Evolutionary conservation across 2,888 invertebrate genomes (phyloP).

Genomic region (Beris chalybata): DNA sequence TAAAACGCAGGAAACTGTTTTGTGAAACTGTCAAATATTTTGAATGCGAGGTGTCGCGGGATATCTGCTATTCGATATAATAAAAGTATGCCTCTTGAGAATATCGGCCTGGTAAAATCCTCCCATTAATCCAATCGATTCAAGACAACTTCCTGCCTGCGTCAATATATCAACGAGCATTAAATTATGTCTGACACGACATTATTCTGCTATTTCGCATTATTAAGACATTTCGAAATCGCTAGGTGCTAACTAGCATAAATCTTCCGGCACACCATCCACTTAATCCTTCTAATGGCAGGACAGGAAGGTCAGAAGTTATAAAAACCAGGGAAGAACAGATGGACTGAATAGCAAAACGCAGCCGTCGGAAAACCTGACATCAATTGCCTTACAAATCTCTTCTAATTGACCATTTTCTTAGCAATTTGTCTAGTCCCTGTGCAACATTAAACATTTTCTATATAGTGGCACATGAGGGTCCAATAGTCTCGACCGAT

Average conservation of each 20-base stretch:
- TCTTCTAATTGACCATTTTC: conserved; percentile 31
- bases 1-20: too few species aligned
- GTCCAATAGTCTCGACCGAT: neutral
- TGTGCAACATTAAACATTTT: neutral
- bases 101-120: too few species aligned
- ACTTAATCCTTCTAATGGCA: conserved; percentile 8
- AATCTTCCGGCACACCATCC: neutral
- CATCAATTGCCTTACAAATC: conserved; percentile 29
- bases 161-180: too few species aligned
- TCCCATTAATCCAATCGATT: too few species aligned
- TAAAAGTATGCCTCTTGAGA: too few species aligned
- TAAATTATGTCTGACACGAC: too few species aligned
- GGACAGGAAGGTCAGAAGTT: neutral
- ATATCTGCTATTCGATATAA: too few species aligned
- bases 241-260: neutral
- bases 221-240: too few species aligned
- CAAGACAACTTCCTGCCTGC: too few species aligned
- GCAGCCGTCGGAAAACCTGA: conserved; percentile 11
- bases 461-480: neutral
- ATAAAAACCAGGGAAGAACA: conserved; percentile 1
- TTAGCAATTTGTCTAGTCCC: conserved; percentile 15
- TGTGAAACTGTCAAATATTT: too few species aligned
- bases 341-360: conserved; percentile 17
- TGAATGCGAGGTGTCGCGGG: too few species aligned
- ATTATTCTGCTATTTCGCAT: too few species aligned